Conservation (phyloP, 2,797 vertebrate species). For the Orientallactaga sibirica region DNA sequence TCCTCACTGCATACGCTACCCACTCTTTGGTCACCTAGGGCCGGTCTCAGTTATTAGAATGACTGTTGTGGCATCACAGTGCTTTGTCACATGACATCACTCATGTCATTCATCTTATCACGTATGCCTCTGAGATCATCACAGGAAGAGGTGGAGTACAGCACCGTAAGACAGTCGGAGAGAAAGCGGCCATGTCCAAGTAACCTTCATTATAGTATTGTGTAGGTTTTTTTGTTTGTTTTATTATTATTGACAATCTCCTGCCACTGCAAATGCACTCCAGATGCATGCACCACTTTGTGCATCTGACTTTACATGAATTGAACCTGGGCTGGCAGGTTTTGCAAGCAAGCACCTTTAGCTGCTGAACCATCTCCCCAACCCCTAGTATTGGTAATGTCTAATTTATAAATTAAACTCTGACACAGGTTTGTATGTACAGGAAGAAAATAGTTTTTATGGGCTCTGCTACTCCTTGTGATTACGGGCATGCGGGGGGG, state of each 20-base stretch:
- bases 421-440: no score
- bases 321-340: no score
- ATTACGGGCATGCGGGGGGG: background rate
- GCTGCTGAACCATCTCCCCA: no score
- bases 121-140: background rate
- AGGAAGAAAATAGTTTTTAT: background rate
- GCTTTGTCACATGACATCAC: background rate
- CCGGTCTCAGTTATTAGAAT: background rate
- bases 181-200: background rate
- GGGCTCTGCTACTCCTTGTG: background rate
- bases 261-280: no score
- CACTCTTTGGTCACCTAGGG: background rate
- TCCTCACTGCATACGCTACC: background rate
- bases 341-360: no score
- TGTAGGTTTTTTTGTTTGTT: background rate
- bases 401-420: background rate
- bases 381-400: background rate
- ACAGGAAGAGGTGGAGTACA: background rate
- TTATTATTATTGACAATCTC: background rate
- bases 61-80: background rate
- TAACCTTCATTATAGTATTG: background rate
- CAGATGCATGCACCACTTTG: no score
- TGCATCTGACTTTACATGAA: no score
- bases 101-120: background rate
- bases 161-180: background rate